Evolutionary conservation across 2,113 vertebrate genomes (phyloP), one percentile per base, ranked within the genome.

Genomic region (Ophiodon elongatus): DNA sequence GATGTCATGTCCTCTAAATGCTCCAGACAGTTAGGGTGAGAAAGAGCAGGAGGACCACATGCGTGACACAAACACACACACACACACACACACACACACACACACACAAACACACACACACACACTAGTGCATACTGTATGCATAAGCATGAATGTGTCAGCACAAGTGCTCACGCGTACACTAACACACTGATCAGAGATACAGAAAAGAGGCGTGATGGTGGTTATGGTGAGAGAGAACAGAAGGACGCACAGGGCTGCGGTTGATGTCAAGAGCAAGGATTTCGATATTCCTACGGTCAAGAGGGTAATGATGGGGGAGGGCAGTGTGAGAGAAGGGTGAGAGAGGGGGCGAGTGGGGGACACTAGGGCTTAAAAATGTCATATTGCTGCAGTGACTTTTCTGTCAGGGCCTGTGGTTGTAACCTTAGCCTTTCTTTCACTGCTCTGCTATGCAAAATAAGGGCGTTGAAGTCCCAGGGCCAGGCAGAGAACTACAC

Each of bases 331-430:
- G 84, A 71, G 68, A 56, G 35, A 67, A 29, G 59, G 66, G 77
- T 75, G 80, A 79, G 74, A 50, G 63, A 77, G 56, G 68, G 79
- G 73, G 78, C 72, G 79, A 75, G 70, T 72, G 66, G 69, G 79
- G 85, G 88, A 90, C 90, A 93, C 76, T 21, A 1, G 75, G 80
- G 83, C 79, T 77, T 88, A 83, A 82, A 90, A 85, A 91, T 88
- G 92, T 91, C 89, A 90, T 82, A 83, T 72, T 84, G 79, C 45
- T 85, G 71, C 45, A 88, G 83, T 73, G 52, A 84, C 86, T 88
- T 91, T 81, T 85, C 77, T 85, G 83, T 92, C 88, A 79, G 84
- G 87, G 73, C 71, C 72, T 93, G 92, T 84, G 91, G 92, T 92
- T 90, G 92, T 85, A 93, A 93, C 89, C 68, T 33, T 83, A 92